These are phyloP conservation scores for Gymnarchus niloticus DNA, from an alignment of 2,113 vertebrate species.

Conservation along the genomic window DNA sequence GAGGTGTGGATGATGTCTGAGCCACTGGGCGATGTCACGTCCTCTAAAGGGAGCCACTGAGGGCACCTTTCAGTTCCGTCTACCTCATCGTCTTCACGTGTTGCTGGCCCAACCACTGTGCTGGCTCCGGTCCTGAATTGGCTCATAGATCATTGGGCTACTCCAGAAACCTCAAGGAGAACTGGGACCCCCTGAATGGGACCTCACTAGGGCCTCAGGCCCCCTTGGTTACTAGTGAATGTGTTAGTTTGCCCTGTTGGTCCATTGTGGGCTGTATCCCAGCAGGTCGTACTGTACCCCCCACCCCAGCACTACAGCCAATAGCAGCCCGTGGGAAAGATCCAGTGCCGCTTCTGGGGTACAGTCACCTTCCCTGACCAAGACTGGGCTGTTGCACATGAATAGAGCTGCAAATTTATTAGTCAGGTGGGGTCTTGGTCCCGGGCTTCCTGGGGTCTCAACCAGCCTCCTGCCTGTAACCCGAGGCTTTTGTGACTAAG, in stretches of 20 bases:
- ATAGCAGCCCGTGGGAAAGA: neutral
- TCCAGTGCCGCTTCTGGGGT: neutral
- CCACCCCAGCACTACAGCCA: neutral
- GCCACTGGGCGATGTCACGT: neutral
- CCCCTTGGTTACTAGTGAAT: conserved; percentile 10
- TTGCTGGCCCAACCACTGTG: neutral
- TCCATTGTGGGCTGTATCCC: neutral
- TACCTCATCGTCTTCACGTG: too few relatives aligned
- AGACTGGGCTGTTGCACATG: neutral
- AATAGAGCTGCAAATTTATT: neutral
- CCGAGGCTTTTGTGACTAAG: neutral
- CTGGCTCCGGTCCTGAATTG: neutral
- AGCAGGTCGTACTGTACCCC: neutral
- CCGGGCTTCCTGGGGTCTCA: too few relatives aligned
- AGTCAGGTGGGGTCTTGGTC: neutral
- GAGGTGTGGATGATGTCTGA: neutral
- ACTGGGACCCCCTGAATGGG: neutral
- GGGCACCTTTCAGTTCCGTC: too few relatives aligned
- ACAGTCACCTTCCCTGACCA: too few relatives aligned
- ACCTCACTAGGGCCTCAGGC: neutral
- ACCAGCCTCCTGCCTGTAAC: neutral
- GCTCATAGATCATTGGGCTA: neutral
- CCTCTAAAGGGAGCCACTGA: neutral
- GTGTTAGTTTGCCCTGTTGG: neutral
- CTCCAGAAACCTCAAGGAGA: neutral